Evolutionary conservation across 2,797 vertebrate genomes (phyloP).

Genomic region (Sebastolobus alascanus): DNA sequence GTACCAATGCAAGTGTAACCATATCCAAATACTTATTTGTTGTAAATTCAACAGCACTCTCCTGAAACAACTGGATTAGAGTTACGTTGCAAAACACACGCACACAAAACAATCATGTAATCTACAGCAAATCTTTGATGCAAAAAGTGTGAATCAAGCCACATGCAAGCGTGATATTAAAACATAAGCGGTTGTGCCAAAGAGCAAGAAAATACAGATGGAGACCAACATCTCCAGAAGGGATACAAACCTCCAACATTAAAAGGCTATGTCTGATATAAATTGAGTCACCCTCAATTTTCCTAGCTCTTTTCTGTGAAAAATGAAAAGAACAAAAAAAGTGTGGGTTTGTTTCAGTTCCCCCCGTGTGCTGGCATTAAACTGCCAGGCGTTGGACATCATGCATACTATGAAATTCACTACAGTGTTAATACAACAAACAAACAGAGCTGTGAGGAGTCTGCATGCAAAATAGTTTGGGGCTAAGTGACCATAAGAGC

Average conservation of each 20-base stretch:
- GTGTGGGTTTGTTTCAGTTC: conserved; percentile 74
- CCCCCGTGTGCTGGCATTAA: conserved; percentile 37
- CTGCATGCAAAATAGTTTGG: conserved; percentile 65
- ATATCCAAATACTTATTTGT: background rate
- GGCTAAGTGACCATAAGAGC: conserved; percentile 16
- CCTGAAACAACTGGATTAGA: conserved; percentile 67
- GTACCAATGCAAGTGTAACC: background rate
- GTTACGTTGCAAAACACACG: conserved; percentile 43
- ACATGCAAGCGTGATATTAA: conserved; percentile 80
- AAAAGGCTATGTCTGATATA: conserved; percentile 99
- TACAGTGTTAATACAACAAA: conserved; percentile 61
- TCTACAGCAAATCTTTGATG: conserved; percentile 37
- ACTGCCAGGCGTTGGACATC: conserved; percentile 66
- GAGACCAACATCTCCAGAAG: conserved; percentile 66
- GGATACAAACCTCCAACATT: conserved; percentile 97
- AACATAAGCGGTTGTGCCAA: conserved; percentile 64
- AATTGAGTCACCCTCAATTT: conserved; percentile 99
- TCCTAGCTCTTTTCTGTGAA: conserved; percentile 99
- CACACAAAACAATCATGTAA: conserved; percentile 25
- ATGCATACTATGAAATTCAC: conserved; percentile 68
- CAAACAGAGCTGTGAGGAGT: conserved; percentile 36
- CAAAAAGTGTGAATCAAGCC: conserved; percentile 57
- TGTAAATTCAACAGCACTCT: conserved; percentile 69
- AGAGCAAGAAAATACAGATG: conserved; percentile 73
- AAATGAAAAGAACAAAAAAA: conserved; percentile 76